These are phyloP conservation scores for Spinus olivaceus DNA, from an alignment of 2,797 vertebrate species.

Conservation along the genomic window DNA sequence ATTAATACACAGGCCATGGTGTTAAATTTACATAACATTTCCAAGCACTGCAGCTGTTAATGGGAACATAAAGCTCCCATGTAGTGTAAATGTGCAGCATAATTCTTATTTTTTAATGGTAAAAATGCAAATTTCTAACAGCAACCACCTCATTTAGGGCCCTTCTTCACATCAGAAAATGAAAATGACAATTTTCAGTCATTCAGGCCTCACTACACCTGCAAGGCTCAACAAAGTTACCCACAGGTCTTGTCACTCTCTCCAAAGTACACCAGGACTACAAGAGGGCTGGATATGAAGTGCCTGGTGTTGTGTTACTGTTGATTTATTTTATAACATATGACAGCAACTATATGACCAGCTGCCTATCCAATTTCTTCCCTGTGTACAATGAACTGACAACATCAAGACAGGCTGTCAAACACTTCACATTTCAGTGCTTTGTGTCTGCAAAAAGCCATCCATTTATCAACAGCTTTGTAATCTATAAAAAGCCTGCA, in stretches of 20 bases:
- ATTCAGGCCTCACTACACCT: background rate
- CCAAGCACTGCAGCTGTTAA: background rate
- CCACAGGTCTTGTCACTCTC: background rate
- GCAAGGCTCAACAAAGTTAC: background rate
- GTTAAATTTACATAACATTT: background rate
- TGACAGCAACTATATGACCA: background rate
- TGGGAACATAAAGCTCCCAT: background rate
- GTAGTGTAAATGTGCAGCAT: background rate
- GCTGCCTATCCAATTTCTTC: background rate
- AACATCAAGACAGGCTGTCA: background rate
- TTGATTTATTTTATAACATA: background rate
- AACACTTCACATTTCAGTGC: background rate
- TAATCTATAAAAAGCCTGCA: constrained; percentile 10
- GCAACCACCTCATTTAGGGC: background rate
- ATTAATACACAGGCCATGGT: background rate
- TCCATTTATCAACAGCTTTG: constrained; percentile 16
- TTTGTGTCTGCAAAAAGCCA: background rate
- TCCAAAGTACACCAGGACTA: background rate
- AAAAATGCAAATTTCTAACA: background rate
- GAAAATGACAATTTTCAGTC: background rate
- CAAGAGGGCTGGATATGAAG: background rate
- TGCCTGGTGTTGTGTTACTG: background rate
- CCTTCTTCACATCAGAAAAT: background rate
- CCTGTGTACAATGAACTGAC: background rate
- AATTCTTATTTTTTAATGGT: background rate